Evolutionary conservation across 2,113 vertebrate species (phyloP).

Genomic region (Cheilinus undulatus): DNA sequence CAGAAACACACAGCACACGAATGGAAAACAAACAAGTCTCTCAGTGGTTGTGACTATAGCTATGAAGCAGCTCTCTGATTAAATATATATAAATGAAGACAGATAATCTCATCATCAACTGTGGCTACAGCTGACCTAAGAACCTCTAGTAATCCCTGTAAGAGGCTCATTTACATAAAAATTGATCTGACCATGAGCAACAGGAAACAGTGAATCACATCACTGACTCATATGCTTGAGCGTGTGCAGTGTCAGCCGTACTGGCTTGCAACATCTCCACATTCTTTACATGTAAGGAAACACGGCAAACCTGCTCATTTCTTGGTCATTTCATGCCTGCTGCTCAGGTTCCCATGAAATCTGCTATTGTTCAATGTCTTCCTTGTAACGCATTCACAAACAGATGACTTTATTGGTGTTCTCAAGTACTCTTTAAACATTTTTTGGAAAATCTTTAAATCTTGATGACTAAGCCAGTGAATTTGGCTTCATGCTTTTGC

Average conservation of each 20-base stretch:
- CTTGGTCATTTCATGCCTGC: not conserved
- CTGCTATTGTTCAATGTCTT: not conserved
- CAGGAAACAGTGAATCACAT: constrained; percentile 5
- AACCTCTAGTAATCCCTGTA: not conserved
- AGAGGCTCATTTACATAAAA: constrained; percentile 13
- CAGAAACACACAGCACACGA: constrained; percentile 4
- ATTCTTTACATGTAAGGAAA: constrained; percentile 6
- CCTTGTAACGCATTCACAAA: not conserved
- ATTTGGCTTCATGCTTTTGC: too few relatives aligned
- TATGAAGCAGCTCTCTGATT: not conserved
- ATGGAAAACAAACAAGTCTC: constrained; percentile 32
- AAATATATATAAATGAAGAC: not conserved
- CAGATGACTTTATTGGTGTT: too few relatives aligned
- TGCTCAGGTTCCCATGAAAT: not conserved
- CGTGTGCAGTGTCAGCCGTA: not conserved
- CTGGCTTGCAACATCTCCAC: not conserved
- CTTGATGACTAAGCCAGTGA: too few relatives aligned
- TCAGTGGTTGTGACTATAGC: not conserved
- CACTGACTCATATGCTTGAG: not conserved
- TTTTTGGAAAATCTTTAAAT: too few relatives aligned
- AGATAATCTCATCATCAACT: constrained; percentile 14
- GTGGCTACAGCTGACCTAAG: constrained; percentile 11
- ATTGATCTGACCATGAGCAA: constrained; percentile 23
- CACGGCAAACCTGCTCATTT: not conserved
- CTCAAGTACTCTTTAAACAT: too few relatives aligned